These are phyloP conservation scores for Lithosia quadra DNA, from an alignment of 2,888 invertebrate species.

Conservation along the genomic window DNA sequence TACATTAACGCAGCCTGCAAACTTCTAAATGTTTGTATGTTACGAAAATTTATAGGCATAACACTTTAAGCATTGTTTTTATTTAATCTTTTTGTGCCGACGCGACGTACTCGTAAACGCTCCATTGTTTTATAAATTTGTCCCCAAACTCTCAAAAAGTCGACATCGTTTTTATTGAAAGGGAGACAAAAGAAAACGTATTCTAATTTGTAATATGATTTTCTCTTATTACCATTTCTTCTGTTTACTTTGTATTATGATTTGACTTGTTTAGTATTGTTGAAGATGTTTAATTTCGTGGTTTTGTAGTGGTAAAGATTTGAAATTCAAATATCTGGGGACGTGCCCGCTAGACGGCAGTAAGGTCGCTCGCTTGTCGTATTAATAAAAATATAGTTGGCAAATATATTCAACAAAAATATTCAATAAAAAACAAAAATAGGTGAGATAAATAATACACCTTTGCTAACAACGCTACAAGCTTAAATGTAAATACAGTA, in stretches of 20 bases:
- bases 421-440: too few species aligned
- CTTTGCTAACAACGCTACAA: too few species aligned
- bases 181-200: slow-evolving; percentile 33
- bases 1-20: slow-evolving; percentile 10
- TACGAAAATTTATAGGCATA: neutral
- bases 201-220: slow-evolving; percentile 32
- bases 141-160: slow-evolving; percentile 22
- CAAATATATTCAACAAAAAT: too few species aligned
- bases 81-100: slow-evolving; percentile 20
- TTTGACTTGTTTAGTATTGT: neutral
- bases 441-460: too few species aligned
- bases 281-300: neutral
- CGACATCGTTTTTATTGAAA: slow-evolving; percentile 41
- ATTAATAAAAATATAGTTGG: neutral
- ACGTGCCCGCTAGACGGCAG: neutral
- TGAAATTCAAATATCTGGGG: neutral
- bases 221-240: slow-evolving; percentile 16
- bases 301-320: neutral
- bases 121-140: slow-evolving; percentile 14
- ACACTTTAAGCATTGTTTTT: slow-evolving; percentile 14
- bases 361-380: neutral
- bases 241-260: slow-evolving; percentile 3
- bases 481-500: too few species aligned
- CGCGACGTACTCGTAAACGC: neutral
- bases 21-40: slow-evolving; percentile 11